A percentile compares a stretch with the other conserved stretches of the same genome.
Conservation (phyloP, 2,888 invertebrate genomes). For the Eupithecia pulchellata region DNA sequence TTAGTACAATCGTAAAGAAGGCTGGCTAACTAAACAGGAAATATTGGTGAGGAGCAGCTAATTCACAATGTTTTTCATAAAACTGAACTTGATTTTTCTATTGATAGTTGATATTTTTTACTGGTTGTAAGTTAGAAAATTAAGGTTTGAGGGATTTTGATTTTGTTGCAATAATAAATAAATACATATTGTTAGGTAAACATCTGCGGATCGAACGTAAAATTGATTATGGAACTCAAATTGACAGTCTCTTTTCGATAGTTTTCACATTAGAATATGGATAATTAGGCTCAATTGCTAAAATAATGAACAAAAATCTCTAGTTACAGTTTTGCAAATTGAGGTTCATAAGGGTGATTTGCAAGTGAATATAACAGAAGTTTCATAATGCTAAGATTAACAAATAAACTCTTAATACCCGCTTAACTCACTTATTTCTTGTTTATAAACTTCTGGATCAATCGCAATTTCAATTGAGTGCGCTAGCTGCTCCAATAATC, state of each 20-base stretch:
- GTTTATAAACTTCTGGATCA: not conserved
- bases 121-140: too few relatives aligned
- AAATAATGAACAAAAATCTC: not conserved
- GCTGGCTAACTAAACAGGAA: constrained; percentile 41
- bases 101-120: too few relatives aligned
- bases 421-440: too few relatives aligned
- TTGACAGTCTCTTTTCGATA: not conserved
- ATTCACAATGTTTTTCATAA: not conserved
- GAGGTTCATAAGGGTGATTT: not conserved
- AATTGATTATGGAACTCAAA: too few relatives aligned
- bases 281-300: not conserved
- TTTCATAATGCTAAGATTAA: not conserved
- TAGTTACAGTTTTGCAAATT: not conserved
- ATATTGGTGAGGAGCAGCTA: constrained; percentile 11
- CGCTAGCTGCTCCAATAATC: constrained; percentile 24
- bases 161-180: too few relatives aligned
- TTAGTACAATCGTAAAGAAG: constrained; percentile 55
- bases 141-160: too few relatives aligned
- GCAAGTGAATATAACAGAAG: not conserved
- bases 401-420: too few relatives aligned
- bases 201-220: not conserved
- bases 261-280: not conserved
- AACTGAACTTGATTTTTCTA: not conserved
- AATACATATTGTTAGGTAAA: not conserved
- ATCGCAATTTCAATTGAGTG: constrained; percentile 3